Evolutionary conservation across 2,113 vertebrate genomes (phyloP).

Genomic region (Fregata magnificens): DNA sequence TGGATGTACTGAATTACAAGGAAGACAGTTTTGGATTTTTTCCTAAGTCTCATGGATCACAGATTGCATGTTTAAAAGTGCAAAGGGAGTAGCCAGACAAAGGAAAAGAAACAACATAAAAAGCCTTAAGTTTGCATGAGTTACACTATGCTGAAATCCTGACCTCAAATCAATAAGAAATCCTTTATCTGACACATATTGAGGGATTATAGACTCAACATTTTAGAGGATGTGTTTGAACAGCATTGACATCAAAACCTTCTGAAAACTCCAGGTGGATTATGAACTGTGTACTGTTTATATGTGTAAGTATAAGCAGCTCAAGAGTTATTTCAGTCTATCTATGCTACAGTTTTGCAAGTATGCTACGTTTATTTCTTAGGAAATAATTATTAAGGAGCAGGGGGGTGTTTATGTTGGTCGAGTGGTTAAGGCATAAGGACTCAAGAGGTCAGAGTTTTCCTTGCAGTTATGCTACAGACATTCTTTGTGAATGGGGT

Average conservation of each 20-base stretch:
- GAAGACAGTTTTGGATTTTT: constrained; percentile 46
- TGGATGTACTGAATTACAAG: constrained; percentile 52
- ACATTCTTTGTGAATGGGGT: neutral
- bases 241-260: constrained; percentile 40
- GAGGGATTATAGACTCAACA: constrained; percentile 46
- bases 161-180: constrained; percentile 53
- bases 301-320: constrained; percentile 18
- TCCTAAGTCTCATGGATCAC: constrained; percentile 30
- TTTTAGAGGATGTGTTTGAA: constrained; percentile 45
- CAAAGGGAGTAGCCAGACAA: constrained; percentile 20
- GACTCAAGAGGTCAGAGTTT: neutral
- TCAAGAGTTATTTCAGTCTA: constrained; percentile 20
- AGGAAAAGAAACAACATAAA: constrained; percentile 29
- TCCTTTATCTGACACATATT: constrained; percentile 47
- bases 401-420: neutral
- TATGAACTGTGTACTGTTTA: constrained; percentile 47
- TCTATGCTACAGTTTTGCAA: neutral
- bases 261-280: constrained; percentile 56
- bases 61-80: constrained; percentile 18
- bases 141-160: constrained; percentile 40
- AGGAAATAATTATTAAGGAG: neutral
- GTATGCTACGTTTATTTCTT: neutral
- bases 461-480: neutral
- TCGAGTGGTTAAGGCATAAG: neutral
- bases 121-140: constrained; percentile 54